Evolutionary conservation across 2,888 invertebrate genomes (phyloP).

Genomic region (Monochamus alternatus): DNA sequence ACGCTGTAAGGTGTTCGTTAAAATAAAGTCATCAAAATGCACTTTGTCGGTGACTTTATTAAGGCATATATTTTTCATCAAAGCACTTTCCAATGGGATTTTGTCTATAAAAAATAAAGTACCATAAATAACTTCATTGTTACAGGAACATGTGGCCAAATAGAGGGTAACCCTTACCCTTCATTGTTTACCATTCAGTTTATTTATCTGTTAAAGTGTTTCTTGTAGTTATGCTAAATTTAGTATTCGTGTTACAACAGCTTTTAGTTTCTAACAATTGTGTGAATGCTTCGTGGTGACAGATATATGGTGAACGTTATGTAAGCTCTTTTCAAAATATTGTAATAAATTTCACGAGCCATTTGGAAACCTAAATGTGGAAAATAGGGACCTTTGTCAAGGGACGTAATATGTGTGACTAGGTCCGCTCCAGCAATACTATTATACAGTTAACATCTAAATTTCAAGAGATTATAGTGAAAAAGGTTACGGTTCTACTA

Average conservation of each 20-base stretch:
- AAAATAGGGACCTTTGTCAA: neutral
- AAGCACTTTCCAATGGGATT: neutral
- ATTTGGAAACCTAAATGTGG: constrained; percentile 16
- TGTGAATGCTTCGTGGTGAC: neutral
- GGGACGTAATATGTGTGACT: too few species aligned
- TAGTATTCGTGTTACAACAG: neutral
- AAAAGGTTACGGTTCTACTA: too few species aligned
- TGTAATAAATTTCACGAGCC: constrained; percentile 31
- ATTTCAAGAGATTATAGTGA: too few species aligned
- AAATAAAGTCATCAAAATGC: constrained; percentile 1
- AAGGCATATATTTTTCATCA: neutral
- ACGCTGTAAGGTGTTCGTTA: neutral
- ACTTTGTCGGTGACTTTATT: constrained; percentile 9
- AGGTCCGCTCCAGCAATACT: too few species aligned
- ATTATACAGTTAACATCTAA: too few species aligned
- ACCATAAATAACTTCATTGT: neutral
- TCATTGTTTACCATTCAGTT: constrained; percentile 2
- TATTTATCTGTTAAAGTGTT: constrained; percentile 1
- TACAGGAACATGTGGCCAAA: constrained; percentile 1
- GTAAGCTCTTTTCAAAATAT: constrained; percentile 21
- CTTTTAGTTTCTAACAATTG: neutral
- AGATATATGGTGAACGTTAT: constrained; percentile 6
- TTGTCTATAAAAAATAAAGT: neutral
- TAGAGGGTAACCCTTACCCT: neutral
- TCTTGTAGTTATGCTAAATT: neutral